Evolutionary conservation across 2,888 invertebrate genomes (phyloP).

Genomic region (Prosapia bicincta): DNA sequence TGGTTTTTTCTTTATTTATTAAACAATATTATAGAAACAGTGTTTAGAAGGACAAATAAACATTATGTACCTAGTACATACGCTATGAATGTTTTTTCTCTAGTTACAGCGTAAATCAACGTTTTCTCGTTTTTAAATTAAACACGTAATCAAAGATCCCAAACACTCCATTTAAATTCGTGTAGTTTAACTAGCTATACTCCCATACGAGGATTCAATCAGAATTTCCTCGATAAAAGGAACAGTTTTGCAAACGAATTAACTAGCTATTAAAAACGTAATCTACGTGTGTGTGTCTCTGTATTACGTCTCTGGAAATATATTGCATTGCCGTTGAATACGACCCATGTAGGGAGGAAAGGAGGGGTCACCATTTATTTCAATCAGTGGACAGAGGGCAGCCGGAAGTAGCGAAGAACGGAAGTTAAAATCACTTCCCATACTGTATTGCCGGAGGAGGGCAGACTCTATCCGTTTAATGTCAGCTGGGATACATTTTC

Average conservation of each 20-base stretch:
- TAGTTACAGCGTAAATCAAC: too few species aligned
- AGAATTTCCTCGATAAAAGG: background rate
- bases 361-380: background rate
- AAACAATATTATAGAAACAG: too few species aligned
- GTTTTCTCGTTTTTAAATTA: too few species aligned
- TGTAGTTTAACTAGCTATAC: background rate
- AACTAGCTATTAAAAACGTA: background rate
- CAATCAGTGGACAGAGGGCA: background rate
- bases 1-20: too few species aligned
- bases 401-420: background rate
- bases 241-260: background rate
- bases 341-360: background rate
- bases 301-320: background rate
- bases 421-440: background rate
- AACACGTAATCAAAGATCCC: too few species aligned
- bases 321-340: background rate
- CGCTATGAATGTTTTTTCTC: too few species aligned
- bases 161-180: too few species aligned
- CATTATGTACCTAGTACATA: too few species aligned
- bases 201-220: background rate
- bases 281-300: background rate
- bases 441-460: background rate
- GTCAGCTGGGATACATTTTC: background rate
- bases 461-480: background rate
- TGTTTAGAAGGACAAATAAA: too few species aligned